These are phyloP conservation scores for Babyrousa celebensis DNA, from an alignment of 2,797 vertebrate genomes.

Conservation along the genomic window DNA sequence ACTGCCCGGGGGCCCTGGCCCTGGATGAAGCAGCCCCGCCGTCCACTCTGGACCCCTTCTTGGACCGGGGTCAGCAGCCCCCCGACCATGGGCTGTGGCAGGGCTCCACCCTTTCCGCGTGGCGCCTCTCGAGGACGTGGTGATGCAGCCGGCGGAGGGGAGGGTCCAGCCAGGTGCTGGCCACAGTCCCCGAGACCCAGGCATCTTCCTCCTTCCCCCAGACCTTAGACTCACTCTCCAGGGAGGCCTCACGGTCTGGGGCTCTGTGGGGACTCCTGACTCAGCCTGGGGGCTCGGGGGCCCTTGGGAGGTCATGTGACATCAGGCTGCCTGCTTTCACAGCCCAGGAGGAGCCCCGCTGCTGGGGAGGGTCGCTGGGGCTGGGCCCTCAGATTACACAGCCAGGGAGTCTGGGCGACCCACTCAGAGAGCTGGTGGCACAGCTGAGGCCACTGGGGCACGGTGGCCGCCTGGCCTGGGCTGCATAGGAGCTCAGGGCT, in stretches of 20 bases:
- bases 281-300: background rate
- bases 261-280: rapidly evolving
- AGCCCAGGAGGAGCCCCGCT: background rate
- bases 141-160: rapidly evolving
- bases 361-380: background rate
- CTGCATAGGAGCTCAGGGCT: background rate
- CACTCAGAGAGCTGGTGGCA: too few species aligned
- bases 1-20: background rate
- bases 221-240: rapidly evolving
- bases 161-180: rapidly evolving
- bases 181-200: too few species aligned
- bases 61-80: background rate
- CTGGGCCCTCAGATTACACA: background rate
- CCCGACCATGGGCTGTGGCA: background rate
- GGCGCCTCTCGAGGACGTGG: too few species aligned
- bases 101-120: rapidly evolving
- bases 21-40: rapidly evolving
- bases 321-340: too few species aligned
- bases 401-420: background rate
- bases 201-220: rapidly evolving
- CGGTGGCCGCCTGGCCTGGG: rapidly evolving
- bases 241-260: rapidly evolving
- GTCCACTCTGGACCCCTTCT: too few species aligned
- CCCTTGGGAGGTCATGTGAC: background rate
- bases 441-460: rapidly evolving